Percentiles rank a stretch among this genome's conserved stretches.
Conservation (phyloP, 2,113 vertebrate species). For the Castor canadensis region DNA sequence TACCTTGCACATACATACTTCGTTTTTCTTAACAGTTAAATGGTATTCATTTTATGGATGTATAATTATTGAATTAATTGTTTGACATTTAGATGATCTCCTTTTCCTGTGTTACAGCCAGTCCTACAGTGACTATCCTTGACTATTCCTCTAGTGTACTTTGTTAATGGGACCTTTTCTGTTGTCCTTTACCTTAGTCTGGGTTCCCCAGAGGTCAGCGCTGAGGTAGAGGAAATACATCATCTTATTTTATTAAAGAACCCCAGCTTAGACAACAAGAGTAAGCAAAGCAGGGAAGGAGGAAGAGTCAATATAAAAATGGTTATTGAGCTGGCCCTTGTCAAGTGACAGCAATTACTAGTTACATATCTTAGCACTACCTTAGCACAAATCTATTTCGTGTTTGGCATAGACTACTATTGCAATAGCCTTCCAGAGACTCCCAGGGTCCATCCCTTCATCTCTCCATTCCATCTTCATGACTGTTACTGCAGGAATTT, state of each 20-base stretch:
- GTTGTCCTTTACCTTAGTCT: background rate
- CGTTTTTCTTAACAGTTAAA: background rate
- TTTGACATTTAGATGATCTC: background rate
- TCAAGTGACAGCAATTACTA: background rate
- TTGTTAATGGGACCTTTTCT: background rate
- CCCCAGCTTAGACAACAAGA: background rate
- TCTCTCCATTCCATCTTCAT: background rate
- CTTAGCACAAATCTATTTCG: background rate
- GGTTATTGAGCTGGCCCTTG: background rate
- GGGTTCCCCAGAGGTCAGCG: background rate
- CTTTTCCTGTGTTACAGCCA: fast-evolving
- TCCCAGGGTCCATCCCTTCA: background rate
- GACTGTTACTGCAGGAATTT: background rate
- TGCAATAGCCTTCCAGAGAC: background rate
- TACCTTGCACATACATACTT: background rate
- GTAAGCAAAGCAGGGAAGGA: background rate
- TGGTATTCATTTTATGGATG: background rate
- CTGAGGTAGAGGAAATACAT: background rate
- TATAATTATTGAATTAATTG: background rate
- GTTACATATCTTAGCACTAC: background rate
- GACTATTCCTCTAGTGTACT: background rate
- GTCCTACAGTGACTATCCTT: background rate
- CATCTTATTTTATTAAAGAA: background rate
- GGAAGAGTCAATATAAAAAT: background rate
- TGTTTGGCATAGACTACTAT: background rate